Percentiles rank a stretch among this genome's conserved stretches.
phyloP scores from a whole-genome alignment of 2,797 vertebrate species.

The Sitta carolinensis region DNA sequence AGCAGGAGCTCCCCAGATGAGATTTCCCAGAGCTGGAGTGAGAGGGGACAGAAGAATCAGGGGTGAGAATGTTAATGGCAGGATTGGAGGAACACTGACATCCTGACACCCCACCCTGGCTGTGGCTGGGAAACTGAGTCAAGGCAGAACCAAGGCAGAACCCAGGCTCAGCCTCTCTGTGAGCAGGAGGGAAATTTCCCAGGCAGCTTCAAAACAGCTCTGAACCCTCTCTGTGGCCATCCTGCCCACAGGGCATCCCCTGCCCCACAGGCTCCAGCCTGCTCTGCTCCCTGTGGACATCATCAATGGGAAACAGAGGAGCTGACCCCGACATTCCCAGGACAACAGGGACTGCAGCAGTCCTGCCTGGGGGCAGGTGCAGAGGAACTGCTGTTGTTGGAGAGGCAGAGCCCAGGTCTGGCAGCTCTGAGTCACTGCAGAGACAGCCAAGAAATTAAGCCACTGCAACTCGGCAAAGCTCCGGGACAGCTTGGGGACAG shows the following conservation, averaged over 20 bases:
- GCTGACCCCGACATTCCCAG: background rate
- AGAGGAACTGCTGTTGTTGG: background rate
- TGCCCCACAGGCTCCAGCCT: background rate
- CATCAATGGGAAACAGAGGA: background rate
- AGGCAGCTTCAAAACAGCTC: background rate
- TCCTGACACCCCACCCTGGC: background rate
- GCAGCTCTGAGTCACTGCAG: slow-evolving; percentile 50
- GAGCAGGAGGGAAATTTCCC: background rate
- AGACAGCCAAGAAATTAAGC: slow-evolving; percentile 39
- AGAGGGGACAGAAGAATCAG: background rate
- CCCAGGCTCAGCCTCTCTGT: background rate
- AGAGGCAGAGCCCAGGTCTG: slow-evolving; percentile 14
- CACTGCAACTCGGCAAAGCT: background rate
- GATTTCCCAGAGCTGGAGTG: slow-evolving; percentile 90
- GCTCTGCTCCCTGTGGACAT: background rate
- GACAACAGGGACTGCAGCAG: background rate
- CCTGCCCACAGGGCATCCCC: background rate
- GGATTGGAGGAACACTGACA: background rate
- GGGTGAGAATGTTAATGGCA: background rate
- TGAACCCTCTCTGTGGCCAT: background rate
- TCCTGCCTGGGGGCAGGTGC: background rate
- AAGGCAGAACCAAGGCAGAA: background rate
- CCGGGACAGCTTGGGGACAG: background rate
- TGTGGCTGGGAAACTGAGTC: background rate
- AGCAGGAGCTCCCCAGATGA: slow-evolving; percentile 91